Evolutionary conservation across 23 tunicate species (phyloP), one percentile per base, ranked within the genome.

Genomic region (Halocynthia roretzi): DNA sequence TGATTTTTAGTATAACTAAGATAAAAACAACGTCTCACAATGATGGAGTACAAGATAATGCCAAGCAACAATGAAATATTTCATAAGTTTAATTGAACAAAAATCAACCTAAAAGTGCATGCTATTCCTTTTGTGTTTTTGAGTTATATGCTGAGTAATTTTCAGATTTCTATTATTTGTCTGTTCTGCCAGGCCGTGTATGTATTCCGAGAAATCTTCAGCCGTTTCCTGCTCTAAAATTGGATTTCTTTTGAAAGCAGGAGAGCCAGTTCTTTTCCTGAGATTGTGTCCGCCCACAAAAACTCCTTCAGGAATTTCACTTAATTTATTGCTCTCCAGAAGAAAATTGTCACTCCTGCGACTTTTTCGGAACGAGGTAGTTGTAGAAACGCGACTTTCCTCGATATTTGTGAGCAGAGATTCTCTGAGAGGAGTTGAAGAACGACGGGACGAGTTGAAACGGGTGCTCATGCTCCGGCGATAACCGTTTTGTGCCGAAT

Each of bases 281-380:
- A 89, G 72, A 67, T 80, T 89, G 60, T 89, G 68, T 10, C 88
- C 88, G n/a, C 96, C 88, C 23, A 89, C 86, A 10, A 83, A 70
- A 12, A 89, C 85, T 58, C 87, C 83, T 80, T 84, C 70, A 18
- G 56, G 54, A 67, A n/a, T 11, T 7, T 21, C 44, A 11, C 19
- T 8, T 10, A 64, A 20, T 50, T 18, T 18, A 53, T 64, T 74
- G 10, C 56, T 64, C 5, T 74, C 63, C 14, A 74, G 19, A 14
- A 53, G 31, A 50, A 64, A 8, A 53, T 54, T 54, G 17, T 54
- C 31, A 10, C 60, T 50, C 49, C 78, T 74, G 22, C 56, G 56
- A 8, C 78, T 53, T 74, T 22, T 54, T 14, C 44, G 44, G 44
- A 31, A 31, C 44, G 44, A 31, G 44, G 44, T 31, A 31, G 44